Percentiles rank a stretch among this genome's conserved stretches.
These are phyloP conservation scores for Drymodes brunneopygia DNA, from an alignment of 2,113 vertebrate genomes.

Conservation along the genomic window DNA sequence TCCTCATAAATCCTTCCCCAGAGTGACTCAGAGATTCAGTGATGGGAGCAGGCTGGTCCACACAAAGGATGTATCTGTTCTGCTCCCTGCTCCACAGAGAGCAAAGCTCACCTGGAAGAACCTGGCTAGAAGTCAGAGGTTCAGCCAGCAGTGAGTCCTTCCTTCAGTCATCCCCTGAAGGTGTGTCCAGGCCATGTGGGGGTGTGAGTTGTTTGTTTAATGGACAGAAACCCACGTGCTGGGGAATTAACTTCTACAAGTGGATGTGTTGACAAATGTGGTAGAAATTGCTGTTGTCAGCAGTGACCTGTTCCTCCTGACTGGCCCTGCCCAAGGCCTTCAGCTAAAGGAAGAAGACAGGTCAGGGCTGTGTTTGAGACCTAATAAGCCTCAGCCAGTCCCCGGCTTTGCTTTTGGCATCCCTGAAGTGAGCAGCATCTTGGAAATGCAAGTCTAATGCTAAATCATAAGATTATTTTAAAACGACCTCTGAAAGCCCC, in stretches of 20 bases:
- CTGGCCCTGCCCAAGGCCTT: background rate
- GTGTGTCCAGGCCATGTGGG: background rate
- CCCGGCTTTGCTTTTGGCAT: background rate
- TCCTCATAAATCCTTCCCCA: background rate
- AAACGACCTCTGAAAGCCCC: background rate
- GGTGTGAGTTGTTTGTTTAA: background rate
- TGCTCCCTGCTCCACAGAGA: background rate
- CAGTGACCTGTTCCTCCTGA: background rate
- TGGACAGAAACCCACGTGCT: background rate
- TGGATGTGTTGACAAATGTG: fast-evolving
- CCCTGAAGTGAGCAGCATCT: background rate
- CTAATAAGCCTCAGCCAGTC: background rate
- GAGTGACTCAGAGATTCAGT: background rate
- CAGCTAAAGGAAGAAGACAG: background rate
- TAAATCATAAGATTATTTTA: background rate
- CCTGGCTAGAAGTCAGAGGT: background rate
- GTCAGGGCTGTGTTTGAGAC: background rate
- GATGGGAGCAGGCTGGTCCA: background rate
- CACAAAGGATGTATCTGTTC: background rate
- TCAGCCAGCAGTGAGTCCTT: background rate
- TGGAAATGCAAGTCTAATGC: background rate
- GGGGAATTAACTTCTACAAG: background rate
- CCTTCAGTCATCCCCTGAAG: background rate
- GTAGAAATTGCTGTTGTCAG: background rate
- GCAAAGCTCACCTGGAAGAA: background rate